phyloP scores from a whole-genome alignment of 2,113 vertebrate species.

The Menidia beryllina region DNA sequence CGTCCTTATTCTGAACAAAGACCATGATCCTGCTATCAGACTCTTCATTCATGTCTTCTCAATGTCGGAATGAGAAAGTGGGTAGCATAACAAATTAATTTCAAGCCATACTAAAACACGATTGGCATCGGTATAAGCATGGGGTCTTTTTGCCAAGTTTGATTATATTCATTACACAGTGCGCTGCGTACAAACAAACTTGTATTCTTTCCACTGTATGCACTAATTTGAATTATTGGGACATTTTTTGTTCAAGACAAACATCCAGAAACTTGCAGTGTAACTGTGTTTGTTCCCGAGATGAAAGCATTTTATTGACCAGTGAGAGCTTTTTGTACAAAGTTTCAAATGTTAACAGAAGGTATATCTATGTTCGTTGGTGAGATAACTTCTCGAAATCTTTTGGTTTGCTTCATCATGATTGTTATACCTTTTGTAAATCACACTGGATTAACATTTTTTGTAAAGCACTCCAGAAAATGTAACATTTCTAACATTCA shows the following conservation, averaged over 20 bases:
- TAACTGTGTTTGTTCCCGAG: not conserved
- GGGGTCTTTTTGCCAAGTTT: slow-evolving; percentile 66
- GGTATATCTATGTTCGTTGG: not conserved
- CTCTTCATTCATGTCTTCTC: slow-evolving; percentile 75
- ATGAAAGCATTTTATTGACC: not conserved
- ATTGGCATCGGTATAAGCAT: slow-evolving; percentile 75
- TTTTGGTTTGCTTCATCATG: not conserved
- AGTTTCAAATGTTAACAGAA: slow-evolving; percentile 25
- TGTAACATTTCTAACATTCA: too few species aligned
- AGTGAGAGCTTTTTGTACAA: not conserved
- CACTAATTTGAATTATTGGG: slow-evolving; percentile 59
- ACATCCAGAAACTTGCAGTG: slow-evolving; percentile 23
- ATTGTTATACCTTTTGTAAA: too few species aligned
- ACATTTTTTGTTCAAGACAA: slow-evolving; percentile 37
- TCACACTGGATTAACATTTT: too few species aligned
- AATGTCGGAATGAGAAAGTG: slow-evolving; percentile 77
- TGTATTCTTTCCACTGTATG: slow-evolving; percentile 52
- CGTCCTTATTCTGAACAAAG: slow-evolving; percentile 74
- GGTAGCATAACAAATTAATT: slow-evolving; percentile 80
- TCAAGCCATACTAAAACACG: slow-evolving; percentile 73
- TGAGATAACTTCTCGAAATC: not conserved
- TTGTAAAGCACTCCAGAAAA: too few species aligned
- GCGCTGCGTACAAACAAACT: slow-evolving; percentile 64
- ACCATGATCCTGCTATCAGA: slow-evolving; percentile 73
- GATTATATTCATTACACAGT: slow-evolving; percentile 75